Percentiles rank a stretch among this genome's conserved stretches.
Evolutionary conservation across 2,113 vertebrate genomes (phyloP).

Genomic region (Xenotilapia longispinis): DNA sequence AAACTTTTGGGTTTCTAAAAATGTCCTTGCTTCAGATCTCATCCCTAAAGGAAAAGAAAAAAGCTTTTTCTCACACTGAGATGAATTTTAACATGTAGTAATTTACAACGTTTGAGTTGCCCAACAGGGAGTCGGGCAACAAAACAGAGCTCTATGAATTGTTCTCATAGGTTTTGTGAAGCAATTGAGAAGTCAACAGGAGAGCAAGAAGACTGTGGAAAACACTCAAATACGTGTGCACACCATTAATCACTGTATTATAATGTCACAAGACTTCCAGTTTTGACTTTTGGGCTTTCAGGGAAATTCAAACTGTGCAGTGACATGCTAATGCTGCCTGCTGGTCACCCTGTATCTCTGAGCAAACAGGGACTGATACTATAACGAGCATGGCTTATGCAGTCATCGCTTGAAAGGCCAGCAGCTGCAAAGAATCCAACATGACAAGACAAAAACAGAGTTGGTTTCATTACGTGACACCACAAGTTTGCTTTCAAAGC

Average conservation of each 20-base stretch:
- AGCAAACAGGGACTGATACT: not conserved
- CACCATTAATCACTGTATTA: conserved; percentile 18
- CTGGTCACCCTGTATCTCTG: not conserved
- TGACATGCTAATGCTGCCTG: not conserved
- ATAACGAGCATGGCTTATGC: not conserved
- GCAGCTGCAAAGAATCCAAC: not conserved
- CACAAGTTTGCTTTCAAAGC: conserved; percentile 23
- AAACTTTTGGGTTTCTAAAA: not conserved
- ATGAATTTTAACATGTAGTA: not conserved
- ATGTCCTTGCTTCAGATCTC: not conserved
- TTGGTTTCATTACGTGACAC: not conserved
- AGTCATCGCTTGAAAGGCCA: not conserved
- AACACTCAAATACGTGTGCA: conserved; percentile 19
- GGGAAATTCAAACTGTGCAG: not conserved
- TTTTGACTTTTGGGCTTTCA: not conserved
- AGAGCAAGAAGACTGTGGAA: conserved; percentile 32
- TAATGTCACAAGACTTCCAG: not conserved
- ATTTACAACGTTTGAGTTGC: conserved; percentile 6
- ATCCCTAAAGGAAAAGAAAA: not conserved
- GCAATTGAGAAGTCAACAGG: conserved; percentile 12
- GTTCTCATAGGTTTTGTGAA: conserved; percentile 17
- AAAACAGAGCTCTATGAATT: not conserved
- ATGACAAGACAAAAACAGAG: not conserved
- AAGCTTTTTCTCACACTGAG: not conserved
- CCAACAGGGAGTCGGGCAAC: not conserved